Base-by-base conservation (phyloP, 2,888 invertebrate genomes). In the Cartodere bifasciata region DNA sequence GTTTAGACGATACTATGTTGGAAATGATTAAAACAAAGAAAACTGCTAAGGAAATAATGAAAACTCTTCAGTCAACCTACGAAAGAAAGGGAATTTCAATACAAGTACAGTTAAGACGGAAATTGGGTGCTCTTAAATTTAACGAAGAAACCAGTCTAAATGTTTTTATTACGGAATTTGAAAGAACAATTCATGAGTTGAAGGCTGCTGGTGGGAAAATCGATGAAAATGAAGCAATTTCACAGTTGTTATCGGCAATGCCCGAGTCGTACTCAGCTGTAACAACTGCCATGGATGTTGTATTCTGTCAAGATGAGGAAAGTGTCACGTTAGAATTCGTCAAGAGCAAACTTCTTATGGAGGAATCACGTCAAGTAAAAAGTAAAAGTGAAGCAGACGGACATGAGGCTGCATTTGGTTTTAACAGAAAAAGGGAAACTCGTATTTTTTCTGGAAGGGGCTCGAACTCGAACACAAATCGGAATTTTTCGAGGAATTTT, bases 41-140 rank as follows among this genome's bases (percentile, higher is more conserved):
- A 17, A 42, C 40, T n/a, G 41, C 44, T 20, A 39, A 35, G 29
- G 34, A 44, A 35, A 39, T 44, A 2, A 30, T 37, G 29, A 14
- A 29, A n/a, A 26, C 35, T 6, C 23, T 37, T n/a, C 30, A 23
- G 10, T 16, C 10, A 15, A 36, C 36, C 11, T 33, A 40, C 28
- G 17, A 16, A 3, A 37, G 23, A 31, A 34, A 21, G n/a, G 34
- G 34, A n/a, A 23, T 30, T 7, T 30, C 36, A 7, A 30, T 25
- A 16, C 33, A 33, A 33, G 36, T 38, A 5, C 28, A 31, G 23
- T 29, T 35, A 5, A 23, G 30, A 28, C 28, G 24, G 23, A 36
- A 38, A 28, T 13, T 38, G 23, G 13, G 39, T 13, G 32, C 23
- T 22, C 26, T 39, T 17, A 34, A 34, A 16, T 39, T 28, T 17